These are phyloP conservation scores for Aptenodytes patagonicus DNA, from an alignment of 2,113 vertebrate genomes.

Conservation along the genomic window DNA sequence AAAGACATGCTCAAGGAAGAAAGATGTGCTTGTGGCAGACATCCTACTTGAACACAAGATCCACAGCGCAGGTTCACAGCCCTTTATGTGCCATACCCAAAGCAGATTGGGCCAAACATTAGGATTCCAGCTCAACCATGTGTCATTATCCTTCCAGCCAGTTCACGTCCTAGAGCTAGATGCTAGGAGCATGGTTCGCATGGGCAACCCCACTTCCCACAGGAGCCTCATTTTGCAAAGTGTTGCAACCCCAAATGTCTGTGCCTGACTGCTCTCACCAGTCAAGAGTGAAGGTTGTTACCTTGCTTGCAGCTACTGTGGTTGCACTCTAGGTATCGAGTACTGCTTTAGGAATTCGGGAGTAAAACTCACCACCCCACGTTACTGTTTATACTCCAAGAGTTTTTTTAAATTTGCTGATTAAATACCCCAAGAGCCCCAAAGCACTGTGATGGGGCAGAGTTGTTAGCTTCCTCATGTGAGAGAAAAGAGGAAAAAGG, in stretches of 20 bases:
- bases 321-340: not conserved
- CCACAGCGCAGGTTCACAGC: not conserved
- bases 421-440: not conserved
- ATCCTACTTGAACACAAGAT: not conserved
- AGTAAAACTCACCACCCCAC: not conserved
- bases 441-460: not conserved
- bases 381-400: not conserved
- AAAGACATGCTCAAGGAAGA: not conserved
- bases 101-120: not conserved
- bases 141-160: not conserved
- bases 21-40: not conserved
- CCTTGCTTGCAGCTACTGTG: not conserved
- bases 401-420: not conserved
- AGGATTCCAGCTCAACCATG: not conserved
- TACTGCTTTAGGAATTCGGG: not conserved
- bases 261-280: not conserved
- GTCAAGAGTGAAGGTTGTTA: not conserved
- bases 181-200: fast-evolving
- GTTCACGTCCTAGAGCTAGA: not conserved
- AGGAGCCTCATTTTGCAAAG: not conserved
- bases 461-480: not conserved
- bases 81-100: not conserved
- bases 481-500: not conserved
- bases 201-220: not conserved
- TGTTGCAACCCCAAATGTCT: not conserved